Evolutionary conservation across 2,113 vertebrate genomes (phyloP).

Genomic region (Geococcyx californianus): DNA sequence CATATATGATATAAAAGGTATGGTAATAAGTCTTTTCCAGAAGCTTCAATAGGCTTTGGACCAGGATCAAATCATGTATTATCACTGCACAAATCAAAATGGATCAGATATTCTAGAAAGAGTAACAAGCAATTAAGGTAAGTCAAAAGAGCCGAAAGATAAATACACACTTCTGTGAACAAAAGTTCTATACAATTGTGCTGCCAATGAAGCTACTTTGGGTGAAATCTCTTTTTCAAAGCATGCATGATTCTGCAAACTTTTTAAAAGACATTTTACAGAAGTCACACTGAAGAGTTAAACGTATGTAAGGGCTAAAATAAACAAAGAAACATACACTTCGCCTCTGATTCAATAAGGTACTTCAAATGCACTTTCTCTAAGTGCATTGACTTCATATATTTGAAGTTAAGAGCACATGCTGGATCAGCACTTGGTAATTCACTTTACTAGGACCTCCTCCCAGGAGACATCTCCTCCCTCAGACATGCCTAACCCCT

Average conservation of each 20-base stretch:
- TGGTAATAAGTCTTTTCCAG: not conserved
- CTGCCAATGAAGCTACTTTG: not conserved
- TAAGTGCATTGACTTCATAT: not conserved
- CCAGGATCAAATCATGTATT: not conserved
- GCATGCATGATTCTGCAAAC: not conserved
- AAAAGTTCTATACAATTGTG: accelerated
- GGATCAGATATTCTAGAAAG: not conserved
- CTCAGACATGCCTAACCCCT: not conserved
- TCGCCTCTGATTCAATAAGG: not conserved
- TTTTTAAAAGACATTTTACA: not conserved
- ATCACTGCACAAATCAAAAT: not conserved
- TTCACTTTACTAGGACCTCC: not conserved
- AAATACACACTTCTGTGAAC: not conserved
- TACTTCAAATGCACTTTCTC: not conserved
- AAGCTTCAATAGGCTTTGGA: not conserved
- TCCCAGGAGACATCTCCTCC: not conserved
- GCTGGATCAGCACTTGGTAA: constrained; percentile 18
- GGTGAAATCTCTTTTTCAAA: not conserved
- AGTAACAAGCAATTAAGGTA: not conserved
- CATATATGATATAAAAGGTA: not conserved
- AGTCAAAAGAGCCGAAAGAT: not conserved
- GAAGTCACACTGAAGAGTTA: not conserved
- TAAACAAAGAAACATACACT: not conserved
- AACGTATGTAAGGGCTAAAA: not conserved
- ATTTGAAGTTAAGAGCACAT: not conserved